phyloP scores from a whole-genome alignment of 1,140 invertebrate species.

The Diorhabda sublineata region DNA sequence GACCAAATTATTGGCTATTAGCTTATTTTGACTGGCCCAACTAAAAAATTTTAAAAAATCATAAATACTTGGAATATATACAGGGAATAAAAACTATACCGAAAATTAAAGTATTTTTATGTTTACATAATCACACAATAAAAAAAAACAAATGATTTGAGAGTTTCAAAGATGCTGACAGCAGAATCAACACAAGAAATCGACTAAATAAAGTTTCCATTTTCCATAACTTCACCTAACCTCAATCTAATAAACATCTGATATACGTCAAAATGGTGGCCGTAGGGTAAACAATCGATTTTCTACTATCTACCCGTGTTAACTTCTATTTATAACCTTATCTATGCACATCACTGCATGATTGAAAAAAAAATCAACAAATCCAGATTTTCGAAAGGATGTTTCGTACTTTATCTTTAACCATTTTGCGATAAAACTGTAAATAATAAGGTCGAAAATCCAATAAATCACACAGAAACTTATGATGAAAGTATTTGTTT shows the following conservation, averaged over 20 bases:
- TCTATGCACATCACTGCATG: too few relatives aligned
- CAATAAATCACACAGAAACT: too few relatives aligned
- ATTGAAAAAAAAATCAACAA: too few relatives aligned
- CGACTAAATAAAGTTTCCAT: too few relatives aligned
- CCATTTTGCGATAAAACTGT: neutral
- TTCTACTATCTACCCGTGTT: too few relatives aligned
- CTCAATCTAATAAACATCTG: too few relatives aligned
- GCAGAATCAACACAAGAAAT: neutral
- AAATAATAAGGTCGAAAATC: too few relatives aligned
- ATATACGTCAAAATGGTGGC: too few relatives aligned
- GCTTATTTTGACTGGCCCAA: neutral
- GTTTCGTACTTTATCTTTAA: neutral
- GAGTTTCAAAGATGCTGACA: neutral
- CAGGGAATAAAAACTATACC: neutral
- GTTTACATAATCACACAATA: neutral
- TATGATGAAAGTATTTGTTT: too few relatives aligned
- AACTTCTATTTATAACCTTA: too few relatives aligned
- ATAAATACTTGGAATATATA: constrained; percentile 1
- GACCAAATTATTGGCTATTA: neutral
- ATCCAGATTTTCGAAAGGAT: neutral
- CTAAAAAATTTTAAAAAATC: neutral
- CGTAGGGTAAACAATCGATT: too few relatives aligned
- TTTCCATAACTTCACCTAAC: too few relatives aligned
- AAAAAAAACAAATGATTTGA: neutral
- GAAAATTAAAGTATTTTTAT: neutral